Evolutionary conservation across 2,888 invertebrate genomes (phyloP).

Genomic region (Tineola bisselliella): DNA sequence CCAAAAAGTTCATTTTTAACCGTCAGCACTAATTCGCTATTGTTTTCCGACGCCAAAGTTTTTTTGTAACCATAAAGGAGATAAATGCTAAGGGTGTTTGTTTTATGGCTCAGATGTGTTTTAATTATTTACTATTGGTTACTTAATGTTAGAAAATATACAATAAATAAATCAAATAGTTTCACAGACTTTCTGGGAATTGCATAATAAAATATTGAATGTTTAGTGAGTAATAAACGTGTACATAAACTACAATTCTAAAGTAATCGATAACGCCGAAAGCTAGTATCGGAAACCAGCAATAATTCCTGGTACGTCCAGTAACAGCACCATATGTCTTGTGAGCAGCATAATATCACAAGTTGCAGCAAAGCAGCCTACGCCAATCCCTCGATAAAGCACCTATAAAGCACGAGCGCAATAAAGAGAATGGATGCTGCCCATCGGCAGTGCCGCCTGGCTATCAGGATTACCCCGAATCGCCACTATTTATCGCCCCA

Average conservation of each 20-base stretch:
- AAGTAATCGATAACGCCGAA: neutral
- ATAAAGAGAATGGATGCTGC: slow-evolving; percentile 68
- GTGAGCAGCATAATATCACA: slow-evolving; percentile 17
- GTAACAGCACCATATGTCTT: slow-evolving; percentile 49
- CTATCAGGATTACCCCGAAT: slow-evolving; percentile 58
- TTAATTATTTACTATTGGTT: neutral
- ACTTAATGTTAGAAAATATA: neutral
- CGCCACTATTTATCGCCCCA: slow-evolving; percentile 67
- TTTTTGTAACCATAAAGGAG: slow-evolving; percentile 62
- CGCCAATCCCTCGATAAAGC: slow-evolving; percentile 1
- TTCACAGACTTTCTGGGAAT: no score
- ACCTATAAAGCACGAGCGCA: slow-evolving; percentile 60
- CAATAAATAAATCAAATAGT: no score
- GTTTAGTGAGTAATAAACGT: neutral
- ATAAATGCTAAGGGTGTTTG: slow-evolving; percentile 39
- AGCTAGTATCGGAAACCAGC: slow-evolving; percentile 4
- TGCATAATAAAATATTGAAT: neutral
- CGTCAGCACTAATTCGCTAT: slow-evolving; percentile 66
- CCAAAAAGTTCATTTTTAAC: slow-evolving; percentile 46
- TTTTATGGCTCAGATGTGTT: slow-evolving; percentile 24
- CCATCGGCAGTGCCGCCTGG: slow-evolving; percentile 56
- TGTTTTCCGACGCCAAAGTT: slow-evolving; percentile 64
- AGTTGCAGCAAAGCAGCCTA: slow-evolving; percentile 6
- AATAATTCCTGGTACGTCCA: slow-evolving; percentile 20
- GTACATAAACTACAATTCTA: neutral